Percentiles rank a stretch among this genome's conserved stretches.
Conservation (phyloP, 2,888 invertebrate genomes). For the Uropetala carovei region DNA sequence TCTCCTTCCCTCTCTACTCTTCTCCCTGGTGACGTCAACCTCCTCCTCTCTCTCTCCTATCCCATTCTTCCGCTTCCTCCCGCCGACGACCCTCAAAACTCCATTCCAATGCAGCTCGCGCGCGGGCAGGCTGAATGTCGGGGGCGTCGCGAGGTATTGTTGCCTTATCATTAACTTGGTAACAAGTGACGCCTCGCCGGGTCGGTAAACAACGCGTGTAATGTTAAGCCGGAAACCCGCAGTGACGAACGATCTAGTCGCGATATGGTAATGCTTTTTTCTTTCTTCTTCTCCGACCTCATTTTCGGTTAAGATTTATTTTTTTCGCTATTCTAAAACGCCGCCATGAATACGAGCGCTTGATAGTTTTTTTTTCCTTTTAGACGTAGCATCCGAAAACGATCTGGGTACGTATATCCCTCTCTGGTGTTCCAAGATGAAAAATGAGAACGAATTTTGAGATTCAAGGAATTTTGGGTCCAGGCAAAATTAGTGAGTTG, state of each 20-base stretch:
- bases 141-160: neutral
- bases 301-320: neutral
- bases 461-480: too few relatives aligned
- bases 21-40: neutral
- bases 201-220: neutral
- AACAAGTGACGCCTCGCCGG: neutral
- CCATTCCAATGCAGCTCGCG: neutral
- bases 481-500: too few relatives aligned
- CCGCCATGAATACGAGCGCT: neutral
- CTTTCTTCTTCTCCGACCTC: neutral
- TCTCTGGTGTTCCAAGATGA: too few relatives aligned
- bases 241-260: neutral
- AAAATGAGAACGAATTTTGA: too few relatives aligned
- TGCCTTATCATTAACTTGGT: slow-evolving; percentile 7
- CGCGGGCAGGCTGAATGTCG: too few relatives aligned
- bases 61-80: neutral
- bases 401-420: too few relatives aligned
- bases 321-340: neutral
- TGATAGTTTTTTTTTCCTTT: neutral
- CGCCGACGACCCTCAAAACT: neutral
- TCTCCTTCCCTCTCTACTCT: neutral
- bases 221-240: neutral
- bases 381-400: too few relatives aligned
- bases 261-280: neutral
- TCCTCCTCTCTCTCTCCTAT: neutral